These are phyloP conservation scores for Masticophis lateralis DNA, from an alignment of 2,797 vertebrate species.

Conservation along the genomic window DNA sequence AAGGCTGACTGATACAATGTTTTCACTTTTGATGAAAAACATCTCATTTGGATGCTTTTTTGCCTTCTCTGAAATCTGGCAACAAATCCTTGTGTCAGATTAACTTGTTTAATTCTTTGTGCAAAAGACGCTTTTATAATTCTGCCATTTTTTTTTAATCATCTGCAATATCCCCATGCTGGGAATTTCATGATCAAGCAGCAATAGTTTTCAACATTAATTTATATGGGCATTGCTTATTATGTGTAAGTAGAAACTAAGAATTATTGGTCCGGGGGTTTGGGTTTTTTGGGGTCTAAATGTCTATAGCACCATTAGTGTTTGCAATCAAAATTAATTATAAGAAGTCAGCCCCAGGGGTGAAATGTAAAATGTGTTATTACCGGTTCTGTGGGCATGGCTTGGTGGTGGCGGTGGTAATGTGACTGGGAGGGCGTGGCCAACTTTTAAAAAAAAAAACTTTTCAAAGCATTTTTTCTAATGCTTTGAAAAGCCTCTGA, in stretches of 20 bases:
- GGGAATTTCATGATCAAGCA: background rate
- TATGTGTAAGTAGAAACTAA: background rate
- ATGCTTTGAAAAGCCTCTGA: no score
- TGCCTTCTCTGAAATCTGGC: background rate
- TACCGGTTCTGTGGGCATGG: no score
- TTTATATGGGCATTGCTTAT: background rate
- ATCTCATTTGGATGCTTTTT: background rate
- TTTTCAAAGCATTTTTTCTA: no score
- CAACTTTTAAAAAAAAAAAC: no score
- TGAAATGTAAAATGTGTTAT: no score
- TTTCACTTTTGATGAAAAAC: conserved; percentile 34
- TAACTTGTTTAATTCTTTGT: background rate
- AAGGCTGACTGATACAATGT: background rate
- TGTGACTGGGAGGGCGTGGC: no score
- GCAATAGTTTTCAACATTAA: background rate
- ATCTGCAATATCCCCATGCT: background rate
- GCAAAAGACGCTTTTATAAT: background rate
- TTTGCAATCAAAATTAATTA: background rate
- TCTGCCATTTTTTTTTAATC: background rate
- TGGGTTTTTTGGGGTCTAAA: background rate
- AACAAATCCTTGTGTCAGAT: background rate
- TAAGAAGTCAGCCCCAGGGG: background rate
- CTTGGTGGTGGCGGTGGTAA: no score
- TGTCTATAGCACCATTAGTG: background rate
- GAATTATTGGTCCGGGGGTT: background rate